Conservation (phyloP, 2,888 invertebrate genomes). For the Lepas anatifera region DNA sequence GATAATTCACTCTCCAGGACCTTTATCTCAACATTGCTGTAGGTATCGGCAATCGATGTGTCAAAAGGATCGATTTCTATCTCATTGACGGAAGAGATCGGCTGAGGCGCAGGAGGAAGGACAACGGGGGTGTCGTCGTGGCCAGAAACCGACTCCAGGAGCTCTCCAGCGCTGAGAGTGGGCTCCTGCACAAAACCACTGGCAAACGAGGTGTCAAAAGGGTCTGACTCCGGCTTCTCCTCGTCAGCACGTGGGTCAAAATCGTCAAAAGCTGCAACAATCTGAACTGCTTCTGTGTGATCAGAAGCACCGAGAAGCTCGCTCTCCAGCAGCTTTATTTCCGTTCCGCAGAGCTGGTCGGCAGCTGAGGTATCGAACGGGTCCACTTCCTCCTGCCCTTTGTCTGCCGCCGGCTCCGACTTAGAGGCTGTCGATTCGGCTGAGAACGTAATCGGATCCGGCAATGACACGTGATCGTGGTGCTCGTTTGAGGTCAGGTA, state of each 20-base stretch:
- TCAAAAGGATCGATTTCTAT: conserved; percentile 23
- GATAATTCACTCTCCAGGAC: conserved; percentile 46
- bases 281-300: neutral
- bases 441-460: conserved; percentile 7
- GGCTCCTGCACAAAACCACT: neutral
- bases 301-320: conserved; percentile 46
- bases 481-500: conserved; percentile 9
- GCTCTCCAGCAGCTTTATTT: conserved; percentile 63
- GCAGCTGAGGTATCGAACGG: conserved; percentile 58
- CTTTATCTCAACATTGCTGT: conserved; percentile 39
- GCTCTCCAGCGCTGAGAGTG: neutral
- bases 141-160: neutral
- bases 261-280: conserved; percentile 21
- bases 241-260: conserved; percentile 8
- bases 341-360: conserved; percentile 56
- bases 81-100: neutral
- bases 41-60: conserved; percentile 23
- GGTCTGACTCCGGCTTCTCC: neutral
- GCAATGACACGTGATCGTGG: conserved; percentile 34
- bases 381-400: conserved; percentile 19
- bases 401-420: neutral
- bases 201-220: neutral
- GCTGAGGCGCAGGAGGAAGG: neutral
- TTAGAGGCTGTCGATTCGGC: neutral
- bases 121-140: neutral